Base-by-base conservation (phyloP, 2,113 vertebrate genomes). In the Engraulis encrasicolus region DNA sequence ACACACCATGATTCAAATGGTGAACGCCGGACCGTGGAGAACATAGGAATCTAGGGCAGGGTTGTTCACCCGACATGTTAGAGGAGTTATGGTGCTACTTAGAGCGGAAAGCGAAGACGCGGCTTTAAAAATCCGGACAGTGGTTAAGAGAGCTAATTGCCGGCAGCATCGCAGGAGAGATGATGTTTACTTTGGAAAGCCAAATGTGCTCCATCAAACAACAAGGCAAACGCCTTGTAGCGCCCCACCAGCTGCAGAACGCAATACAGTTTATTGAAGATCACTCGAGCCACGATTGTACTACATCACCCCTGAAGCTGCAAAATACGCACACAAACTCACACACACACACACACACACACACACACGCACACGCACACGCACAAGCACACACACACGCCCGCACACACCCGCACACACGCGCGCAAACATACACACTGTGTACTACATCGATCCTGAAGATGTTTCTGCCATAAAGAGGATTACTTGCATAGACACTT, bases 181-280 rank as follows among this genome's bases (percentile, higher is more conserved):
- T 31, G 23, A 74, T 74, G 66, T 74, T 74, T 74, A 74, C 66
- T 74, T 74, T 74, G 15, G 1, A 74, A 14, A 74, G 34, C 31
- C 66, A 31, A 74, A 74, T 74, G 66, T 31, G 27, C 34, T 74
- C 23, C 66, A 74, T 74, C 66, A 74, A 74, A 74, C 66, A 74
- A 74, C n/a, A n/a, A 74, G 66, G 31, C 66, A 36, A 34, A 12
- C 27, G 11, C 23, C 66, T 2, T 34, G n/a, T n/a, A n/a, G n/a
- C n/a, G n/a, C n/a, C n/a, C n/a, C n/a, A n/a, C n/a, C n/a, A n/a
- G n/a, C 11, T 14, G 31, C 66, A 15, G 66, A 12, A 14, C 66
- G 4, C 12, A 19, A 12, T 74, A 31, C 66, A 34, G 31, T 74
- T 14, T 3, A 74, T 36, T 31, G 11, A 71, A 71, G 61, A 34